Percentiles rank a stretch among this genome's conserved stretches.
These are phyloP conservation scores for Bombus waltoni DNA, from an alignment of 1,140 invertebrate genomes.

Conservation along the genomic window DNA sequence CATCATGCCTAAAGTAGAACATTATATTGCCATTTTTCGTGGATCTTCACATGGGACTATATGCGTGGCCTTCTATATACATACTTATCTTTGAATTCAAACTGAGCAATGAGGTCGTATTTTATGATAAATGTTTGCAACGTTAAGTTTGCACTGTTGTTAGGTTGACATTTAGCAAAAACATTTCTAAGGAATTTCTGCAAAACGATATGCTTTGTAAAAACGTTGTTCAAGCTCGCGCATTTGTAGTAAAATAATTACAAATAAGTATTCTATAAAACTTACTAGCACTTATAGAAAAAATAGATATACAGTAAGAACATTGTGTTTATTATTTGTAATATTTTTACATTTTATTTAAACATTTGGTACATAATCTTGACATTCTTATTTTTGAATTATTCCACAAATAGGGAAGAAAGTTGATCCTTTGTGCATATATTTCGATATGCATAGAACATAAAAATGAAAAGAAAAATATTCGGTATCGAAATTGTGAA, in stretches of 20 bases:
- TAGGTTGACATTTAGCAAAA: not conserved
- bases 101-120: not conserved
- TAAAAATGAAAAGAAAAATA: too few relatives aligned
- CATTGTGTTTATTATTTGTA: not conserved
- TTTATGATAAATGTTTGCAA: conserved; percentile 7
- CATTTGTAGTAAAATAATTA: not conserved
- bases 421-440: not conserved
- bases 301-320: not conserved
- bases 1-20: not conserved
- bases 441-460: not conserved
- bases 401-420: not conserved
- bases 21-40: not conserved
- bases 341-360: not conserved
- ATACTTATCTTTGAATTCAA: not conserved
- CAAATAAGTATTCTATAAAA: not conserved
- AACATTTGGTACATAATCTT: too few relatives aligned
- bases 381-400: not conserved
- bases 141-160: not conserved
- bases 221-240: not conserved
- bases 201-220: not conserved
- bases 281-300: not conserved
- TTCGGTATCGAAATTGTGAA: too few relatives aligned
- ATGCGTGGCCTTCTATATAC: not conserved
- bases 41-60: not conserved
- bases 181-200: not conserved